Base-by-base conservation (phyloP, 92 coral and sea anemone species). In the Umimayanthus chanpuru region DNA sequence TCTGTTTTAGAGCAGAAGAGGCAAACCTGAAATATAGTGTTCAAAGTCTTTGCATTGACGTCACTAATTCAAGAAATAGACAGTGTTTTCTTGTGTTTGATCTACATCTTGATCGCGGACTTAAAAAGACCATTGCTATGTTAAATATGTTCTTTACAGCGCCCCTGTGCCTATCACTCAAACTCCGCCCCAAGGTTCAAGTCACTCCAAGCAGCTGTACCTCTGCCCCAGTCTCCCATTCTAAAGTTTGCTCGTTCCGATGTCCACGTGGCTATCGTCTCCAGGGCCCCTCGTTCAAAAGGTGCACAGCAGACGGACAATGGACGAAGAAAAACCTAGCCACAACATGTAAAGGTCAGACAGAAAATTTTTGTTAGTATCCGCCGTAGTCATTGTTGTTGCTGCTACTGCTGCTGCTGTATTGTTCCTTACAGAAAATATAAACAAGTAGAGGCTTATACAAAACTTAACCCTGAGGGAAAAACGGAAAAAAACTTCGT, bases 211-310 rank as follows among this genome's bases (percentile, higher is more conserved):
- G n/a, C 4, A 71, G 15, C 38, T 71, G 76, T 32, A 25, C 0
- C 76, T 71, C 76, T 9, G 32, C 39, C 32, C 11, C 76, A 71
- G 76, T 71, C 32, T 15, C 76, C 38, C 8, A 2, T 40, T 71
- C 76, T 32, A 71, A 71, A 25, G 38, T 71, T 40, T 71, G 76
- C 16, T 71, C 76, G 38, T 71, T 71, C 38, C 76, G 76, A 28
- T 71, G 76, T 71, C 76, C 76, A 71, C 76, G 76, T 71, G 76
- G 38, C 5, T 71, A 71, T 71, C 76, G 76, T 71, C 76, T 71
- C 76, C 76, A 71, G 76, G 76, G 76, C 76, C 76, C 39, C 76
- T 71, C 76, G 3, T 71, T 18, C 41, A 71, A 71, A 32, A 25
- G 41, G 28, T 71, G 76, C 76, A 29, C 76, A 23, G 15, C 76